These are phyloP conservation scores for Drosophila kanekoi DNA, from an alignment of 2,888 invertebrate species.

Conservation along the genomic window DNA sequence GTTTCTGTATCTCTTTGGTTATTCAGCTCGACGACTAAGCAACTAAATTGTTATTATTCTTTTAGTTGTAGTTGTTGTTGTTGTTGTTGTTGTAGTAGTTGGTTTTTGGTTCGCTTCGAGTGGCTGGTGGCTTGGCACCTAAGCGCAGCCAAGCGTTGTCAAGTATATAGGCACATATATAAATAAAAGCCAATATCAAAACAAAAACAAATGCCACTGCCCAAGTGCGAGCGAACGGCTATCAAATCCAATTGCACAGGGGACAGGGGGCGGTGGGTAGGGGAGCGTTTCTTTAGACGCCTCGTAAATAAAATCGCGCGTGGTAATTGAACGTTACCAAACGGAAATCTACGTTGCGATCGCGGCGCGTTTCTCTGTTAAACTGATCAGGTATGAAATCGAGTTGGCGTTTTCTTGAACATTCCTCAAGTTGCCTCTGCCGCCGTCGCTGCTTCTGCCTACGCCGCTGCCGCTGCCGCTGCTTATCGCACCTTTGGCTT, in stretches of 20 bases:
- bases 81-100: constrained; percentile 28
- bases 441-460: constrained; percentile 2
- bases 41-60: constrained; percentile 10
- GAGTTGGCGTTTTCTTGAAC: constrained; percentile 56
- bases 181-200: neutral
- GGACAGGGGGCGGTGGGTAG: constrained; percentile 33
- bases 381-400: constrained; percentile 52
- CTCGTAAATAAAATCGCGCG: constrained; percentile 31
- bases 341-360: constrained; percentile 46
- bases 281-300: constrained; percentile 23
- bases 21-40: constrained; percentile 37
- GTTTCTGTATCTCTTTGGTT: constrained; percentile 39
- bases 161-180: constrained; percentile 5
- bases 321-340: constrained; percentile 5
- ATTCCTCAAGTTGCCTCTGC: constrained; percentile 26
- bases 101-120: constrained; percentile 30
- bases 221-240: constrained; percentile 2
- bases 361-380: constrained; percentile 46
- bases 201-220: constrained; percentile 8
- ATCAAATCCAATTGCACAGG: constrained; percentile 37
- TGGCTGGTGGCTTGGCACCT: constrained; percentile 34
- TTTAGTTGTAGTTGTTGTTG: constrained; percentile 8
- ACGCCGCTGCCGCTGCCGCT: constrained; percentile 9
- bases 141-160: constrained; percentile 8
- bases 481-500: constrained; percentile 58